Conservation (phyloP, 2,113 vertebrate species). For the Eclectus roratus region DNA sequence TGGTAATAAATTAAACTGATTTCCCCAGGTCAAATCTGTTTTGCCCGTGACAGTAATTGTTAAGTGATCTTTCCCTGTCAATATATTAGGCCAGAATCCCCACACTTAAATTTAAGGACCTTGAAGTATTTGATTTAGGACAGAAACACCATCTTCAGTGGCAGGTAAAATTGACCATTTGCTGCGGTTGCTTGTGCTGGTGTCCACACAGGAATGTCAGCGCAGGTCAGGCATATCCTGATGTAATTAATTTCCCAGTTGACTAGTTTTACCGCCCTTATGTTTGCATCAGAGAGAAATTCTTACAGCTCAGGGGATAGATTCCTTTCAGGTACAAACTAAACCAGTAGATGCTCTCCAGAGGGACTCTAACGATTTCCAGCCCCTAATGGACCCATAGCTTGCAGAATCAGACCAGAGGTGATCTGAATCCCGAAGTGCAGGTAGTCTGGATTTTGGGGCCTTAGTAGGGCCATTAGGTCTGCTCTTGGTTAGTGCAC, state of each 20-base stretch:
- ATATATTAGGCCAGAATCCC: not conserved
- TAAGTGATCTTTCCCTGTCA: not conserved
- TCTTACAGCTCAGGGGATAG: not conserved
- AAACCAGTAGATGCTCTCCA: not conserved
- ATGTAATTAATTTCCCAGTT: not conserved
- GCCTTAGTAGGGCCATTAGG: not conserved
- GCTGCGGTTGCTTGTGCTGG: not conserved
- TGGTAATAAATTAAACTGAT: not conserved
- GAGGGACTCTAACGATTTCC: not conserved
- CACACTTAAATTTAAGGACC: not conserved
- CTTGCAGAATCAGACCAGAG: not conserved
- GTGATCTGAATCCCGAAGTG: not conserved
- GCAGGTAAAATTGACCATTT: not conserved
- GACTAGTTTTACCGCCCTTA: not conserved
- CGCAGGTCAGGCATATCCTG: not conserved
- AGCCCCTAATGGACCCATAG: rapidly evolving
- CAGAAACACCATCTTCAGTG: not conserved
- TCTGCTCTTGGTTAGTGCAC: not conserved
- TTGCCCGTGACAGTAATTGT: not conserved
- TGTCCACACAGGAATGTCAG: not conserved
- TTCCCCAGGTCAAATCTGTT: not conserved
- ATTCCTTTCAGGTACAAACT: not conserved
- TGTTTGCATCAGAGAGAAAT: not conserved
- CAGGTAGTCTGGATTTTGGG: not conserved
- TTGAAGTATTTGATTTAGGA: not conserved